A percentile compares a stretch with the other conserved stretches of the same genome.
Evolutionary conservation across 2,888 invertebrate genomes (phyloP).

Genomic region (Caenorhabditis sulstoni): DNA sequence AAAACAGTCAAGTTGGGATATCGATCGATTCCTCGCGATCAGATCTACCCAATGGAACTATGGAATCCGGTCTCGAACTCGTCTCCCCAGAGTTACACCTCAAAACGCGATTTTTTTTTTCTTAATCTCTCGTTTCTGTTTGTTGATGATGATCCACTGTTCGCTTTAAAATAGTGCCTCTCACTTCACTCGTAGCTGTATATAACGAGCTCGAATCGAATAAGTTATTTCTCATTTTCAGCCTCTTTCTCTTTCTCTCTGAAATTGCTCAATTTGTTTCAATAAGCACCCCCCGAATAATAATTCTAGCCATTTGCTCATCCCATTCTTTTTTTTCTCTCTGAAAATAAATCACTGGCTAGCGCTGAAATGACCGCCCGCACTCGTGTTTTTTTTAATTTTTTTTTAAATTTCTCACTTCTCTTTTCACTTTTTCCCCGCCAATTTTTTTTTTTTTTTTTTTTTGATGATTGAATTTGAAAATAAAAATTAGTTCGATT

Average conservation of each 20-base stretch:
- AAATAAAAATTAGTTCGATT: too few relatives aligned
- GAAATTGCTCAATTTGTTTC: constrained; percentile 44
- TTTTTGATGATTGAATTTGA: too few relatives aligned
- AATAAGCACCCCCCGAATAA: constrained; percentile 7
- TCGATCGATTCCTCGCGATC: too few relatives aligned
- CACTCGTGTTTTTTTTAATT: constrained; percentile 5
- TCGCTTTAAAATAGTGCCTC: constrained; percentile 52
- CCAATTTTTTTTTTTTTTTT: background rate
- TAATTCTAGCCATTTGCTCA: constrained; percentile 48
- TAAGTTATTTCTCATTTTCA: constrained; percentile 38
- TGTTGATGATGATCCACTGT: constrained; percentile 43
- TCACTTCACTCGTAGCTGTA: constrained; percentile 50
- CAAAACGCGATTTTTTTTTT: too few relatives aligned
- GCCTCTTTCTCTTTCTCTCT: background rate
- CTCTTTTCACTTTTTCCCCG: background rate
- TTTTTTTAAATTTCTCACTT: too few relatives aligned
- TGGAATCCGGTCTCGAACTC: too few relatives aligned
- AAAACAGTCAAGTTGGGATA: too few relatives aligned
- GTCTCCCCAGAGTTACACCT: too few relatives aligned
- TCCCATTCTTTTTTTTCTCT: background rate
- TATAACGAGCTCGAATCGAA: constrained; percentile 48
- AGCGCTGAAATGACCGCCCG: constrained; percentile 55
- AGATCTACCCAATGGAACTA: background rate
- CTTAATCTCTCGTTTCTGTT: too few relatives aligned
- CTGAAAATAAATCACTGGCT: constrained; percentile 29